These are phyloP conservation scores for Scotopteryx bipunctaria DNA, from an alignment of 2,888 invertebrate species.

Conservation along the genomic window DNA sequence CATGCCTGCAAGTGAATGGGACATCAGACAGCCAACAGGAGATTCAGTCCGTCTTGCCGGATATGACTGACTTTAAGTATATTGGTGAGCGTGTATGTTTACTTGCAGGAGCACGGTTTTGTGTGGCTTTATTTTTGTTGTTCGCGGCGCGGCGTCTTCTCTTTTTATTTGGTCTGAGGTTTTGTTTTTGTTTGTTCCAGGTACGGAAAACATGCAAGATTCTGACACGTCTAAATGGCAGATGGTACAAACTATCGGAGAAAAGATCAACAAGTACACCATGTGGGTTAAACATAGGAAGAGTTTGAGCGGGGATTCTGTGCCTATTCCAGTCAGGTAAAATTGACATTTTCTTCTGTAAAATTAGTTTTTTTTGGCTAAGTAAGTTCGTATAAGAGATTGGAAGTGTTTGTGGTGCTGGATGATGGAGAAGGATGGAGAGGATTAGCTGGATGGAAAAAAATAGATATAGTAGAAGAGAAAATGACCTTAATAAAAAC, in stretches of 20 bases:
- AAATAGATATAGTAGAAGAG: too few relatives aligned
- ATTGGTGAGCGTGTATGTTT: too few relatives aligned
- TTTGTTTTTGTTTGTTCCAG: constrained; percentile 51
- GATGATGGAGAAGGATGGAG: too few relatives aligned
- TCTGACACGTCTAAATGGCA: constrained; percentile 91
- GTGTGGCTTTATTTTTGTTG: too few relatives aligned
- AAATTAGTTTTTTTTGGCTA: too few relatives aligned
- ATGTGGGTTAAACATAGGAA: constrained; percentile 93
- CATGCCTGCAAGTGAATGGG: constrained; percentile 94
- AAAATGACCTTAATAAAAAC: too few relatives aligned
- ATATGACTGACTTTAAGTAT: constrained; percentile 88
- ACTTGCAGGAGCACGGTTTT: too few relatives aligned
- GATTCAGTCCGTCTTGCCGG: constrained; percentile 92
- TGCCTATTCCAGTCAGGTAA: constrained; percentile 88
- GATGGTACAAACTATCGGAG: constrained; percentile 86
- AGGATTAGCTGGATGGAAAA: too few relatives aligned
- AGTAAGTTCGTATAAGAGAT: too few relatives aligned
- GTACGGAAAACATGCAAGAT: constrained; percentile 88
- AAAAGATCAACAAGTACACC: constrained; percentile 94
- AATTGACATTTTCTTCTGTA: neutral
- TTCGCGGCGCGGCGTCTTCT: too few relatives aligned
- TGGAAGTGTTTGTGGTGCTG: too few relatives aligned
- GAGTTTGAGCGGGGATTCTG: constrained; percentile 67
- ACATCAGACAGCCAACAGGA: constrained; percentile 84
- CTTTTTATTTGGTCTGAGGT: too few relatives aligned